Conservation (phyloP, 2,888 invertebrate genomes). For the Carabus problematicus region DNA sequence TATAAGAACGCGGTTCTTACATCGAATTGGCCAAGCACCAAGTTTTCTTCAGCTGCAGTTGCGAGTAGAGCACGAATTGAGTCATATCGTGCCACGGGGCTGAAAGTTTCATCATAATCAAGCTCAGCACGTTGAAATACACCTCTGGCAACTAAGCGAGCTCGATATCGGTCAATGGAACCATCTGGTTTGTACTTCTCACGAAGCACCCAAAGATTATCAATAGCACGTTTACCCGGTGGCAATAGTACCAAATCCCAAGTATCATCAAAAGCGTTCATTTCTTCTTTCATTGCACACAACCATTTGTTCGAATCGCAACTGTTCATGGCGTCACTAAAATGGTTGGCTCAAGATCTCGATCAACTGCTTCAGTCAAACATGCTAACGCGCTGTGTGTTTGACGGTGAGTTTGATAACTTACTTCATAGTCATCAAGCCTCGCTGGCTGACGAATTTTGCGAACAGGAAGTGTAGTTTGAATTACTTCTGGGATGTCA, state of each 20-base stretch:
- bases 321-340: conserved; percentile 18
- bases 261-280: conserved; percentile 20
- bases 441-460: conserved; percentile 16
- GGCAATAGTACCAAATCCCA: conserved; percentile 30
- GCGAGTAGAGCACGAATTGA: conserved; percentile 42
- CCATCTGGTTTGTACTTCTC: conserved; percentile 43
- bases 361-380: conserved; percentile 7
- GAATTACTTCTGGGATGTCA: background rate
- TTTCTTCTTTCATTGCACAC: conserved; percentile 38
- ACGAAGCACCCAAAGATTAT: conserved; percentile 39
- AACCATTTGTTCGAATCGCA: conserved; percentile 21
- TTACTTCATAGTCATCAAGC: conserved; percentile 22
- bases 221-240: conserved; percentile 25
- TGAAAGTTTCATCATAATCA: conserved; percentile 45
- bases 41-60: conserved; percentile 40
- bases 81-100: conserved; percentile 40
- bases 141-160: conserved; percentile 47
- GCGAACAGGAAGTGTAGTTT: conserved; percentile 5
- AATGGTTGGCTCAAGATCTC: conserved; percentile 23
- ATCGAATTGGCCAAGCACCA: conserved; percentile 45
- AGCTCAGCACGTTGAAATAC: conserved; percentile 45
- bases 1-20: conserved; percentile 43
- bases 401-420: conserved; percentile 8
- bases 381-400: conserved; percentile 4
- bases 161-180: conserved; percentile 45